Percentiles rank a stretch among this genome's conserved stretches.
Conservation (phyloP, 2,888 invertebrate species). For the Anthrax anthrax region DNA sequence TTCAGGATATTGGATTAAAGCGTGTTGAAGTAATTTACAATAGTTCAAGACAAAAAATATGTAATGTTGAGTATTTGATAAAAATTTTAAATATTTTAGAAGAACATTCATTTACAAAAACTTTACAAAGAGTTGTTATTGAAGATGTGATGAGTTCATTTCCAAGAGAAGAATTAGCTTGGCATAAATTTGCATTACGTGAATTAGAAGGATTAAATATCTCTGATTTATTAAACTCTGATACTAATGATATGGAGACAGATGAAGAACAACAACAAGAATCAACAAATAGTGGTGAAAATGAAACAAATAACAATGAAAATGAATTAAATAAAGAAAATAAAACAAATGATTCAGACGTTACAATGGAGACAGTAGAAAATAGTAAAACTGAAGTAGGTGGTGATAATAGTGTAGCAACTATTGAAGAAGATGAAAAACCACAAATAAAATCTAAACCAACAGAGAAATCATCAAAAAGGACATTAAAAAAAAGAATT, state of each 20-base stretch:
- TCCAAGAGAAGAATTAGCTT: constrained; percentile 39
- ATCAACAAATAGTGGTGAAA: constrained; percentile 27
- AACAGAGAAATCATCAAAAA: constrained; percentile 7
- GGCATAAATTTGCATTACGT: constrained; percentile 45
- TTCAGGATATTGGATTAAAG: constrained; percentile 32
- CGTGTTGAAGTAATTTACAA: constrained; percentile 46
- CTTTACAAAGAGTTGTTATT: constrained; percentile 41
- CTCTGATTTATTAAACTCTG: constrained; percentile 15
- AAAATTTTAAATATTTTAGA: constrained; percentile 43
- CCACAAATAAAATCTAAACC: not conserved
- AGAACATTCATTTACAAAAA: constrained; percentile 42
- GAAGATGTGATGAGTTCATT: constrained; percentile 38
- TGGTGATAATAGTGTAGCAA: not conserved
- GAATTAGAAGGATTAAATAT: constrained; percentile 38
- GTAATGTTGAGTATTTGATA: constrained; percentile 42
- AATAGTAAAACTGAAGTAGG: no score
- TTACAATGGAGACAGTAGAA: not conserved
- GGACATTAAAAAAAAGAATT: constrained; percentile 33
- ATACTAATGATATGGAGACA: not conserved
- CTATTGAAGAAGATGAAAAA: not conserved
- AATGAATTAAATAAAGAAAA: constrained; percentile 13
- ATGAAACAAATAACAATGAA: constrained; percentile 34
- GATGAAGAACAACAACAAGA: not conserved
- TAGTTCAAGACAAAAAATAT: constrained; percentile 42
- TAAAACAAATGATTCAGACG: not conserved